phyloP scores from a whole-genome alignment of 2,888 invertebrate genomes.

The Exephanes ischioxanthus region DNA sequence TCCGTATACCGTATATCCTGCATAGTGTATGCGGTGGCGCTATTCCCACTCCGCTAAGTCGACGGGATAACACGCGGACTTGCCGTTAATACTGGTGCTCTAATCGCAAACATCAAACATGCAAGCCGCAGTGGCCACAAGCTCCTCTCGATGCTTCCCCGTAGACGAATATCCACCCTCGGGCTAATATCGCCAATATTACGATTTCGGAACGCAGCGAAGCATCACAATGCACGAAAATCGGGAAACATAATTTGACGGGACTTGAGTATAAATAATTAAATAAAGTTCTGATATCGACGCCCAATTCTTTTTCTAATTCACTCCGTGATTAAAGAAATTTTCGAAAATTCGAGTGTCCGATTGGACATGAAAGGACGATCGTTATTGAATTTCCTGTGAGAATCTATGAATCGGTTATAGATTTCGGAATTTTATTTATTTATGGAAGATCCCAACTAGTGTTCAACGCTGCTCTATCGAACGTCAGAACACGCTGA shows the following conservation, averaged over 20 bases:
- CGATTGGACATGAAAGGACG: not conserved
- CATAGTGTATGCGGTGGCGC: not conserved
- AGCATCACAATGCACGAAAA: not conserved
- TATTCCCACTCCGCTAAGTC: conserved; percentile 35
- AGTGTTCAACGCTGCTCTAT: not conserved
- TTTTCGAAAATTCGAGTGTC: not conserved
- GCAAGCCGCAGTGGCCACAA: not conserved
- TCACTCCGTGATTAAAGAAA: not conserved
- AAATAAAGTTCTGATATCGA: not conserved
- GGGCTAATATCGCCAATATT: not conserved
- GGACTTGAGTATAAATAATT: not conserved
- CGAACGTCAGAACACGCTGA: not conserved
- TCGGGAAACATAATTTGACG: not conserved
- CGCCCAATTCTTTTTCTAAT: not conserved
- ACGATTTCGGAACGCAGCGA: not conserved
- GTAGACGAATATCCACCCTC: not conserved
- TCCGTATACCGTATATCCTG: conserved; percentile 30
- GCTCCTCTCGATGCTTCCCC: not conserved
- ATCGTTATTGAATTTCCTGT: not conserved
- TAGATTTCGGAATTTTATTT: not conserved
- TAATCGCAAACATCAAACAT: conserved; percentile 47
- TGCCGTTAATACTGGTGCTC: conserved; percentile 32
- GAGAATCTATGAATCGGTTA: not conserved
- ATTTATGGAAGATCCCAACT: not conserved
- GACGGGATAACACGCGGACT: conserved; percentile 32